These are phyloP conservation scores for Eriosoma lanigerum DNA, from an alignment of 1,140 invertebrate species.

Conservation along the genomic window DNA sequence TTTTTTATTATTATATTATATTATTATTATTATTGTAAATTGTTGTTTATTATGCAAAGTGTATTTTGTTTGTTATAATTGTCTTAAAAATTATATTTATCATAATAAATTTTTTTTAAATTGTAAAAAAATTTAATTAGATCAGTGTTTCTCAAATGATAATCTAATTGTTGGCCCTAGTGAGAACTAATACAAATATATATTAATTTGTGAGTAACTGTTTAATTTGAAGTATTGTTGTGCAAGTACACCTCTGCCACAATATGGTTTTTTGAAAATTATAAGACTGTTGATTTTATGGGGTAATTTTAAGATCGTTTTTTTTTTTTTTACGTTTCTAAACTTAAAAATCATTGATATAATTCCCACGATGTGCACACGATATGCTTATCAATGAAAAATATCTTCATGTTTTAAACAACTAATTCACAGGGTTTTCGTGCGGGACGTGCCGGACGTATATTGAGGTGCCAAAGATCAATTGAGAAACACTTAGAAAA, in stretches of 20 bases:
- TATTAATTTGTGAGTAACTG: slow-evolving; percentile 3
- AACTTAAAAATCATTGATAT: too few species aligned
- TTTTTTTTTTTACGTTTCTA: not conserved
- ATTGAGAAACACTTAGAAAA: slow-evolving; percentile 35
- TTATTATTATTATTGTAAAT: slow-evolving; percentile 7
- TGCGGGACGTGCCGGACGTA: not conserved
- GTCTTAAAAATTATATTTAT: slow-evolving; percentile 32
- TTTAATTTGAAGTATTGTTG: slow-evolving; percentile 16
- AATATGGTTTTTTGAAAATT: not conserved
- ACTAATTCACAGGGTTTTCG: not conserved
- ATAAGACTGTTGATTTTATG: slow-evolving; percentile 28
- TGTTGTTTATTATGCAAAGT: slow-evolving; percentile 3
- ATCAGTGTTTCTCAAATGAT: slow-evolving; percentile 49
- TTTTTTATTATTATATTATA: not conserved
- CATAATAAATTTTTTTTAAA: not conserved
- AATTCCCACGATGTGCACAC: not conserved
- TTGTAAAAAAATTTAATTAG: slow-evolving; percentile 28
- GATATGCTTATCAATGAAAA: not conserved
- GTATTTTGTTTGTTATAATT: slow-evolving; percentile 31
- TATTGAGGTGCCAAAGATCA: slow-evolving; percentile 14
- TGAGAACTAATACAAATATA: not conserved
- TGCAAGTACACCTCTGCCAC: not conserved
- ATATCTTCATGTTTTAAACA: not conserved
- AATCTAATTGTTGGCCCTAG: not conserved
- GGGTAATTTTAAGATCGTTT: slow-evolving; percentile 14